Evolutionary conservation across 2,797 vertebrate species (phyloP).

Genomic region (Phyllotis vaccarum): DNA sequence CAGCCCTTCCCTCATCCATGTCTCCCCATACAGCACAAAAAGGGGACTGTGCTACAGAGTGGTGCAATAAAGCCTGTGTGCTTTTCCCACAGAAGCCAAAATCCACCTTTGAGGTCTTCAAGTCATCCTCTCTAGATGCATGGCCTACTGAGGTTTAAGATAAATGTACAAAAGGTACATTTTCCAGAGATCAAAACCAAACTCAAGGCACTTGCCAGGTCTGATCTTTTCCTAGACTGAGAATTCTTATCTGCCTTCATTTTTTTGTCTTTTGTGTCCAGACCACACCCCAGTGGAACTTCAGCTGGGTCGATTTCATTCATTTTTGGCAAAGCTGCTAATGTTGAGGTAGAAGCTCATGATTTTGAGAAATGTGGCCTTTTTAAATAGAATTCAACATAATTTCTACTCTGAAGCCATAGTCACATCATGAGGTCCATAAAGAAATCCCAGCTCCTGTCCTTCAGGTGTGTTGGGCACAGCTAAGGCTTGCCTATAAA

Average conservation of each 20-base stretch:
- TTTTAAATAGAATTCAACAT: background rate
- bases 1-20: background rate
- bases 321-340: background rate
- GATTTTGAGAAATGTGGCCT: background rate
- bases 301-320: background rate
- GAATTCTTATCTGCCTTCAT: background rate
- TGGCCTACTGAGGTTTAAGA: background rate
- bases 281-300: too few relatives aligned
- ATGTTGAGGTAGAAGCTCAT: background rate
- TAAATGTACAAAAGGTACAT: background rate
- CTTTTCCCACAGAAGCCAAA: background rate
- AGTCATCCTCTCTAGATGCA: background rate
- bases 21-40: background rate
- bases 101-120: background rate
- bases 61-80: rapidly evolving
- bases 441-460: background rate
- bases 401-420: background rate
- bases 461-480: background rate
- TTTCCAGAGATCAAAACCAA: background rate
- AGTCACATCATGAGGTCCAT: background rate
- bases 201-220: background rate
- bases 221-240: background rate
- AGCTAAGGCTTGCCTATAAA: background rate
- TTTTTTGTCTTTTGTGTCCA: background rate
- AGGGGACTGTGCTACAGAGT: rapidly evolving